These are phyloP conservation scores for Theristicus caerulescens DNA, from an alignment of 2,113 vertebrate species.

Conservation along the genomic window DNA sequence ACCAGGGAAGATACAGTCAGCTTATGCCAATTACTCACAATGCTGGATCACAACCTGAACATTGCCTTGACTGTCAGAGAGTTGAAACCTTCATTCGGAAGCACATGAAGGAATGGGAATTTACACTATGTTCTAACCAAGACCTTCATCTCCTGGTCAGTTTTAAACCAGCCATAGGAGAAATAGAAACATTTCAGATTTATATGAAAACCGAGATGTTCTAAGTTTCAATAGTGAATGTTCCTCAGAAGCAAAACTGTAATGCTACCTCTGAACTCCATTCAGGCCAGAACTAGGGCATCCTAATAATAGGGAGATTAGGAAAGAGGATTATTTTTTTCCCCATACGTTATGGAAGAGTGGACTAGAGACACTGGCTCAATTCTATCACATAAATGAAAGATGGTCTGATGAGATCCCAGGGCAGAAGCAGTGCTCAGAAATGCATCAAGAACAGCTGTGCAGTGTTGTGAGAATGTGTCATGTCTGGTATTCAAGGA, in stretches of 20 bases:
- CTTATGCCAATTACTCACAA: background rate
- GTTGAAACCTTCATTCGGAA: background rate
- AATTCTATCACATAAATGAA: background rate
- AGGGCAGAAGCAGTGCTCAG: background rate
- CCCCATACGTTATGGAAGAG: background rate
- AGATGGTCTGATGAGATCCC: background rate
- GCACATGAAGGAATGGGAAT: background rate
- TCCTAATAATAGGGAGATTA: background rate
- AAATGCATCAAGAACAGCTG: background rate
- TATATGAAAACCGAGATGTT: background rate
- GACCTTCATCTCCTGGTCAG: background rate
- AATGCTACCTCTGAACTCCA: background rate
- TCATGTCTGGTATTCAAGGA: accelerated
- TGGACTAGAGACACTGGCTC: background rate
- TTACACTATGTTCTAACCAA: background rate
- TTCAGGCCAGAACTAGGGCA: background rate
- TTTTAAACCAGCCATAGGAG: background rate
- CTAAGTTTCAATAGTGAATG: background rate
- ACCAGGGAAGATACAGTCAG: background rate
- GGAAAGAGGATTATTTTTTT: background rate
- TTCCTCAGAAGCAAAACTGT: background rate
- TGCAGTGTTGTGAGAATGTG: background rate
- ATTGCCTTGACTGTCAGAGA: accelerated
- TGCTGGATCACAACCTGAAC: background rate
- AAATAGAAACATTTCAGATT: background rate